A percentile compares a stretch with the other conserved stretches of the same genome.
These are phyloP conservation scores for Goniozus legneri DNA, from an alignment of 1,140 invertebrate species.

Conservation along the genomic window DNA sequence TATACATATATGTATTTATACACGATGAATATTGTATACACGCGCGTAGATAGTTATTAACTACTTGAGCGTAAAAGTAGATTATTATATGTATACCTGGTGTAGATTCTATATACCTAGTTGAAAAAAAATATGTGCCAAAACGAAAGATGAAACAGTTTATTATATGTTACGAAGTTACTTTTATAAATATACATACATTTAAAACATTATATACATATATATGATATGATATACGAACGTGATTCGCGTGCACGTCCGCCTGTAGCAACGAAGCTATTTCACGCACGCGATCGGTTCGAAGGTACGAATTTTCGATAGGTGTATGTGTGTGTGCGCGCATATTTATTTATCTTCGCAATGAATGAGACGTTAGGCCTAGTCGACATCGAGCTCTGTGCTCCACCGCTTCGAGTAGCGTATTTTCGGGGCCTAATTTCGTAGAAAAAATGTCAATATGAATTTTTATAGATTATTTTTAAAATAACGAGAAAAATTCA, in stretches of 20 bases:
- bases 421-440: too few relatives aligned
- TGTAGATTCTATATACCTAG: conserved; percentile 24
- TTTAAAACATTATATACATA: conserved; percentile 12
- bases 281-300: conserved; percentile 8
- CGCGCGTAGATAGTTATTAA: too few relatives aligned
- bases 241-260: conserved; percentile 9
- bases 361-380: conserved; percentile 2
- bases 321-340: neutral
- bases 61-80: too few relatives aligned
- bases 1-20: conserved; percentile 10
- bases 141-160: conserved; percentile 38
- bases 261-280: conserved; percentile 5
- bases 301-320: conserved; percentile 7
- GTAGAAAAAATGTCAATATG: neutral
- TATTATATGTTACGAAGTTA: conserved; percentile 33
- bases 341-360: conserved; percentile 2
- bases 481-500: conserved; percentile 9
- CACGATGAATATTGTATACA: too few relatives aligned
- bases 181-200: conserved; percentile 28
- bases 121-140: conserved; percentile 38
- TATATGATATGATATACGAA: conserved; percentile 15
- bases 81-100: too few relatives aligned
- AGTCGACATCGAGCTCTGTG: conserved; percentile 1
- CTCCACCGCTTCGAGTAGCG: neutral
- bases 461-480: conserved; percentile 2